phyloP scores from a whole-genome alignment of 2,113 vertebrate genomes.

The Ageneiosus marmoratus region DNA sequence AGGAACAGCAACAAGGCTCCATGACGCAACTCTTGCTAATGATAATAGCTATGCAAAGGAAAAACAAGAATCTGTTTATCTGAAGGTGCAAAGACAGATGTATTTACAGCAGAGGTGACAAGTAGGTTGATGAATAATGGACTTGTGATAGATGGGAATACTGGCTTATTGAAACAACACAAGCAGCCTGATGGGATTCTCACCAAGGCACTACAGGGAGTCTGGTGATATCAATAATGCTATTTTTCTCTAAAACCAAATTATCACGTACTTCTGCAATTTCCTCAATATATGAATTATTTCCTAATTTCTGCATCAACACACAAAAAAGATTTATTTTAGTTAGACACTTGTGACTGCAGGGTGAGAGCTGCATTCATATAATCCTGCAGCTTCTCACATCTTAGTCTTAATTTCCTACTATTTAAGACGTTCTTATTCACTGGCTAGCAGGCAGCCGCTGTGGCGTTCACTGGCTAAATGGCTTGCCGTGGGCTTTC shows the following conservation, averaged over 20 bases:
- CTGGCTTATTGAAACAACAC: neutral
- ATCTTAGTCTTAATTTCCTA: neutral
- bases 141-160: neutral
- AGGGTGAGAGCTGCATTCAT: neutral
- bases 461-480: conserved; percentile 27
- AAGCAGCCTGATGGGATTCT: neutral
- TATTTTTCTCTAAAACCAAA: neutral
- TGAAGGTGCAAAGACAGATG: neutral
- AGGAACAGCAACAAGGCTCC: conserved; percentile 72
- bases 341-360: neutral
- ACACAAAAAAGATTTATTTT: neutral
- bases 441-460: conserved; percentile 33
- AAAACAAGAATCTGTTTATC: conserved; percentile 29
- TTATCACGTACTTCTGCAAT: neutral
- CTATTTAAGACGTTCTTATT: conserved; percentile 9
- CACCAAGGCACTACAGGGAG: neutral
- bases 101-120: conserved; percentile 1
- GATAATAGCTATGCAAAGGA: conserved; percentile 53
- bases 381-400: neutral
- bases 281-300: neutral
- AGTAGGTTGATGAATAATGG: neutral
- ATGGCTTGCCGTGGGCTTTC: conserved; percentile 18
- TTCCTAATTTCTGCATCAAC: neutral
- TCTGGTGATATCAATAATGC: neutral
- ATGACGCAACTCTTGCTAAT: conserved; percentile 68